These are phyloP conservation scores for Pachycephus smyrnensis DNA, from an alignment of 2,888 invertebrate species.

Conservation along the genomic window DNA sequence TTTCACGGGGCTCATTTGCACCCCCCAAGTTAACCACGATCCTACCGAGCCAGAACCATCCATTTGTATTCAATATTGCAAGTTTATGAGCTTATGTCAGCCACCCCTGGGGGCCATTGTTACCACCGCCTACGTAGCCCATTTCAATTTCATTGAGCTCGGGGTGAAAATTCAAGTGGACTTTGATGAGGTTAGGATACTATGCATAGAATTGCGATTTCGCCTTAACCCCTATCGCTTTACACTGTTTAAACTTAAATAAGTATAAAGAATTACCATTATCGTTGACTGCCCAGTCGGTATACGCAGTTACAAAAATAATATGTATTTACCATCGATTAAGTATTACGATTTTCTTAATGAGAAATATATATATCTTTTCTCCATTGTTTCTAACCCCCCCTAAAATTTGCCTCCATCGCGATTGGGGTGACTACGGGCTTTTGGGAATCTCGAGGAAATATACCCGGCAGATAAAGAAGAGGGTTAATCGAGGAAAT, in stretches of 20 bases:
- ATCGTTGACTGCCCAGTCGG: not conserved
- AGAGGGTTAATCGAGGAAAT: constrained; percentile 60
- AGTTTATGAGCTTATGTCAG: constrained; percentile 65
- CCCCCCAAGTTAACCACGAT: constrained; percentile 34
- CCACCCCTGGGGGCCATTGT: constrained; percentile 37
- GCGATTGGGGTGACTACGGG: not conserved
- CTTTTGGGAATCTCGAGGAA: not conserved
- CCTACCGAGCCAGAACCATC: constrained; percentile 42
- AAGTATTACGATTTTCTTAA: not conserved
- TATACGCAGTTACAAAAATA: not conserved
- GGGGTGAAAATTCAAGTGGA: constrained; percentile 58
- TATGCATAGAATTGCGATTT: constrained; percentile 58
- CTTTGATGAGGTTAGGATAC: constrained; percentile 62
- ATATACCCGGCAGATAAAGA: constrained; percentile 40
- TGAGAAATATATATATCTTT: not conserved
- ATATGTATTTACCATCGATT: not conserved
- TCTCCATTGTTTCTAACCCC: not conserved
- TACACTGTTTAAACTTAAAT: not conserved
- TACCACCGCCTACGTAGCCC: constrained; percentile 48
- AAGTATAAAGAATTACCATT: not conserved
- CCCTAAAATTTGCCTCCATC: not conserved
- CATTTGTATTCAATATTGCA: constrained; percentile 68
- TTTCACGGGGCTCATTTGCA: constrained; percentile 57
- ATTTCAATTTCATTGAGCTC: constrained; percentile 61
- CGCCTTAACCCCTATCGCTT: not conserved